A percentile compares a stretch with the other conserved stretches of the same genome.
phyloP scores from a whole-genome alignment of 2,888 invertebrate species.

The Sinopyrophorus schimmeli region DNA sequence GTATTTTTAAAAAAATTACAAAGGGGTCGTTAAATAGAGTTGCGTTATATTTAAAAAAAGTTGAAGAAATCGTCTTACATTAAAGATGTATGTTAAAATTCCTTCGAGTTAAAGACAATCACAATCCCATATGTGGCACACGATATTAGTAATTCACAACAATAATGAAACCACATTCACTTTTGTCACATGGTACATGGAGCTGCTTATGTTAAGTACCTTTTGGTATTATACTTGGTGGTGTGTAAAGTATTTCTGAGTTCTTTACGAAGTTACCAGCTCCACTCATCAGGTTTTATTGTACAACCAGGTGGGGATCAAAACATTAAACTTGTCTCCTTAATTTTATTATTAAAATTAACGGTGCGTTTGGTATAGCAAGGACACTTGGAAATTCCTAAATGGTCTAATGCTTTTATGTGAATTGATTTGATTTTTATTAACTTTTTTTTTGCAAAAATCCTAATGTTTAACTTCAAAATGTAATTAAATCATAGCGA shows the following conservation, averaged over 20 bases:
- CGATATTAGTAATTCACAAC: constrained; percentile 3
- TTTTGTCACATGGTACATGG: constrained; percentile 8
- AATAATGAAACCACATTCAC: constrained; percentile 8
- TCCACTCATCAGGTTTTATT: constrained; percentile 5
- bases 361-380: constrained; percentile 14
- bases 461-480: too few species aligned
- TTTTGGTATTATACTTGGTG: constrained; percentile 15
- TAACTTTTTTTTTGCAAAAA: too few species aligned
- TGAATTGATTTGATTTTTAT: too few species aligned
- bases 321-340: constrained; percentile 6
- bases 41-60: too few species aligned
- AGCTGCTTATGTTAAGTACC: constrained; percentile 1
- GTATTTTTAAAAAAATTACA: too few species aligned
- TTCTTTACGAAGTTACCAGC: not conserved
- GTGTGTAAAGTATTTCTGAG: constrained; percentile 17
- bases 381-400: constrained; percentile 20
- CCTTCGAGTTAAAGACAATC: constrained; percentile 8
- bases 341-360: constrained; percentile 11
- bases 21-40: too few species aligned
- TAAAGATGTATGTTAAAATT: constrained; percentile 10
- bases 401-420: too few species aligned
- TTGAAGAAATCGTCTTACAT: constrained; percentile 5
- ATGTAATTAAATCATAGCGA: too few species aligned
- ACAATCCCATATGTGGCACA: constrained; percentile 17
- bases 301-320: constrained; percentile 11